Evolutionary conservation across 2,113 vertebrate genomes (phyloP), one percentile per base, ranked within the genome.

Genomic region (Oryctolagus cuniculus): DNA sequence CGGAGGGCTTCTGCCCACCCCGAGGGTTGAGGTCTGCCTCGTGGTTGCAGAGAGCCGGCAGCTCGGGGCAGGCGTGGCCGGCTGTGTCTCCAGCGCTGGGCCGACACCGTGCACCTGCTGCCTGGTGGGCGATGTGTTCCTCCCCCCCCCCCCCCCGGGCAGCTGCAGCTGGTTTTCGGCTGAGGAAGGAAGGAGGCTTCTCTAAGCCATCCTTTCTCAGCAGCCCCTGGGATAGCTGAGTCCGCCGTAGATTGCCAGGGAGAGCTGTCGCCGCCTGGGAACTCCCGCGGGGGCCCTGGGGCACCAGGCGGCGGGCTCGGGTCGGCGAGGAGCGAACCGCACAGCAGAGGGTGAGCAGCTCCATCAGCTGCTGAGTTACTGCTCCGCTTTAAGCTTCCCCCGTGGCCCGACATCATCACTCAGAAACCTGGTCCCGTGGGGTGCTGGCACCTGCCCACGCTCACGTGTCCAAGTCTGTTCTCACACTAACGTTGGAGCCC

Each of bases 371-470:
- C 69, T 13, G 6, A 1, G 0, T 1, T 7, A 10, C 6, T 31
- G 0, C 6, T 78, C 73, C 63, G 77, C 55, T 25, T 5, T 21
- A n/a, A 55, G 29, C 74, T 12, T 2, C 44, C 38, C 61, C 63
- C 67, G n/a, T 29, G 53, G 55, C 8, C 61, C 9, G 5, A 36
- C 1, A 10, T 9, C 6, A 2, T 73, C n/a, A n/a, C 63, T 66
- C 13, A 16, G 49, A 38, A 31, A 55, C 58, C 22, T 0, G 8
- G 55, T 5, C 0, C 21, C 15, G 16, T 22, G 2, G 6, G 3
- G 0, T 0, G 15, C 8, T 11, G 16, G 19, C 49, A 2, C 38
- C 36, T 29, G 10, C 9, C 3, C 0, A 0, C 3, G 36, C 3
- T 34, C 2, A 10, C 11, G 36, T 10, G 73, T 22, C 55, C n/a